These are phyloP conservation scores for Iguana delicatissima DNA, from an alignment of 2,797 vertebrate genomes.

Conservation along the genomic window DNA sequence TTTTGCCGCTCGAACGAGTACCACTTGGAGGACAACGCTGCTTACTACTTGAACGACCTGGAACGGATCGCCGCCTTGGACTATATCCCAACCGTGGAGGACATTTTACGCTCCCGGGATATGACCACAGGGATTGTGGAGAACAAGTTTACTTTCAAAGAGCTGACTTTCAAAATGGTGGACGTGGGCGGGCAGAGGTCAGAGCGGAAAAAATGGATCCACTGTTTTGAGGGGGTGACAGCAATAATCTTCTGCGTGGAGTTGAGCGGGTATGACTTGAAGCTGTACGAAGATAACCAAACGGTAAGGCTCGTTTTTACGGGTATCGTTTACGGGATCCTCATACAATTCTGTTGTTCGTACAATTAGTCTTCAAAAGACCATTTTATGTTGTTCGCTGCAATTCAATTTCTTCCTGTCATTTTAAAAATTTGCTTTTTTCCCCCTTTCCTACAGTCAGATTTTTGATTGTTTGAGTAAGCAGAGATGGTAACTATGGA, in stretches of 20 bases:
- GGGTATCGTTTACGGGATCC: too few relatives aligned
- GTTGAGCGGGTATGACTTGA: conserved; percentile 98
- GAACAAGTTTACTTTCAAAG: conserved; percentile 99
- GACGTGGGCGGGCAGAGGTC: conserved; percentile 98
- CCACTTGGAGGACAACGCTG: conserved; percentile 98
- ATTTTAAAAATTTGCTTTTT: too few relatives aligned
- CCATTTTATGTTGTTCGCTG: too few relatives aligned
- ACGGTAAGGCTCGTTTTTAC: conserved; percentile 86
- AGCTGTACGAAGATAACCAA: conserved; percentile 99
- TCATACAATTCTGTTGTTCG: too few relatives aligned
- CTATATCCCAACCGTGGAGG: conserved; percentile 97
- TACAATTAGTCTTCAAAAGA: too few relatives aligned
- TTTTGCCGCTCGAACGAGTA: conserved; percentile 98
- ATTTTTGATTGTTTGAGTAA: too few relatives aligned
- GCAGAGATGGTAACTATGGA: too few relatives aligned
- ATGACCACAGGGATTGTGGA: conserved; percentile 99
- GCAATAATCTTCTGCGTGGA: conserved; percentile 99
- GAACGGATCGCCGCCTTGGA: conserved; percentile 94
- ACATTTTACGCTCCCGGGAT: conserved; percentile 97
- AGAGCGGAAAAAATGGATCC: conserved; percentile 99
- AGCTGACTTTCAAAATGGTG: conserved; percentile 99
- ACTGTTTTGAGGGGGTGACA: conserved; percentile 99
- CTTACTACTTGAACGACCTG: conserved; percentile 98
- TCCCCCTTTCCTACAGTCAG: too few relatives aligned
- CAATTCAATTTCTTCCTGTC: too few relatives aligned